Conservation (phyloP, 1,140 invertebrate species). For the Diabrotica virgifera region DNA sequence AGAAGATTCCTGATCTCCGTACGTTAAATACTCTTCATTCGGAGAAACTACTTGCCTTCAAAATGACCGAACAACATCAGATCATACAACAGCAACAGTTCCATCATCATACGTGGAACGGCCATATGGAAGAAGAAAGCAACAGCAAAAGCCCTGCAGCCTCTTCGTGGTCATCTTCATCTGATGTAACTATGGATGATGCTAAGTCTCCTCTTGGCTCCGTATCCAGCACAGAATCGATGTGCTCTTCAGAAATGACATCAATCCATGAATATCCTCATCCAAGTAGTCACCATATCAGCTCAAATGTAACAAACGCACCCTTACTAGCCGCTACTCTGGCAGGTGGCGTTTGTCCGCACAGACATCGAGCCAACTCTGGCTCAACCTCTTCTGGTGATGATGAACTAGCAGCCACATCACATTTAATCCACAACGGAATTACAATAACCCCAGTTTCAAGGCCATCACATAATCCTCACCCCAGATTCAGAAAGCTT, state of each 20-base stretch:
- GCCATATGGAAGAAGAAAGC: conserved; percentile 59
- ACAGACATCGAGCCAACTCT: conserved; percentile 71
- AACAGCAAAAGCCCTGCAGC: conserved; percentile 58
- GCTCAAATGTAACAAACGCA: conserved; percentile 57
- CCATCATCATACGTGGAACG: conserved; percentile 54
- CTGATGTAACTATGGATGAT: conserved; percentile 69
- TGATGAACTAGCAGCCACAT: conserved; percentile 65
- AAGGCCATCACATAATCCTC: conserved; percentile 48
- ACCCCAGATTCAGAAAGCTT: conserved; percentile 69
- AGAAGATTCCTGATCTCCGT: conserved; percentile 91
- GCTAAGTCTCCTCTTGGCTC: conserved; percentile 80
- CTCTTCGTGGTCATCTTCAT: conserved; percentile 65
- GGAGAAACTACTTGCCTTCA: conserved; percentile 91
- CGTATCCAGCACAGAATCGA: conserved; percentile 74
- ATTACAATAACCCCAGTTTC: conserved; percentile 64
- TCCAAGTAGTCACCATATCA: conserved; percentile 43
- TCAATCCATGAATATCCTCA: conserved; percentile 61
- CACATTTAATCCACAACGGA: conserved; percentile 63
- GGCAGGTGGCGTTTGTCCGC: conserved; percentile 64
- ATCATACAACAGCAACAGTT: conserved; percentile 63
- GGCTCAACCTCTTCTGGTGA: conserved; percentile 73
- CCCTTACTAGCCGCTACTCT: conserved; percentile 75
- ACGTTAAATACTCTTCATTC: conserved; percentile 95
- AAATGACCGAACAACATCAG: conserved; percentile 84
- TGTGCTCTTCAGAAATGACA: conserved; percentile 62